phyloP scores from a whole-genome alignment of 2,797 vertebrate genomes.

The Tokudaia muenninki region DNA sequence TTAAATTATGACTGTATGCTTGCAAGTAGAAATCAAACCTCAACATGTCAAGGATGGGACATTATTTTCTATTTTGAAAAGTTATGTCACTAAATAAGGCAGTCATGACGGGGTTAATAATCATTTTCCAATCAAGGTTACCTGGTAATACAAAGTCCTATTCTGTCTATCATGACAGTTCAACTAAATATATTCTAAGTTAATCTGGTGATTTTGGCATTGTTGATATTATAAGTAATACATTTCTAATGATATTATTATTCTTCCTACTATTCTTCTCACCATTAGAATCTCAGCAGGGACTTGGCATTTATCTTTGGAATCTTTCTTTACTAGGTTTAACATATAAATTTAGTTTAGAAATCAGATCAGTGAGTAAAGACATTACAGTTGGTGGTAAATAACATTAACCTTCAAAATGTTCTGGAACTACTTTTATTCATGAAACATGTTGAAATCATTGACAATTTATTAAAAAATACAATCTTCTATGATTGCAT shows the following conservation, averaged over 20 bases:
- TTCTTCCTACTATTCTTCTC: neutral
- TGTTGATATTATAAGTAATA: neutral
- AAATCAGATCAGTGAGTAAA: neutral
- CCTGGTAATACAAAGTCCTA: neutral
- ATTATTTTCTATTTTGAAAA: neutral
- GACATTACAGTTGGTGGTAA: neutral
- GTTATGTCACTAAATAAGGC: neutral
- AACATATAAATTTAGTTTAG: neutral
- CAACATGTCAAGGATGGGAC: fast-evolving
- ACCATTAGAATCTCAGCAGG: neutral
- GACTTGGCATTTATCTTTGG: neutral
- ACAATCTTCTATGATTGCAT: neutral
- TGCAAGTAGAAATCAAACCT: neutral
- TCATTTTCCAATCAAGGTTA: neutral
- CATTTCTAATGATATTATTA: neutral
- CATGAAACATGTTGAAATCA: neutral
- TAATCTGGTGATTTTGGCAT: neutral
- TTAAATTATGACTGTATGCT: neutral
- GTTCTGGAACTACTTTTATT: neutral
- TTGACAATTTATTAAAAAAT: neutral
- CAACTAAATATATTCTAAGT: neutral
- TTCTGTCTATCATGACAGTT: neutral
- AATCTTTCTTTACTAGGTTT: neutral
- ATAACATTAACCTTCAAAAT: neutral
- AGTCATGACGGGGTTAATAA: neutral